These are phyloP conservation scores for Variabilichromis moorii DNA, from an alignment of 2,113 vertebrate genomes.

Conservation along the genomic window DNA sequence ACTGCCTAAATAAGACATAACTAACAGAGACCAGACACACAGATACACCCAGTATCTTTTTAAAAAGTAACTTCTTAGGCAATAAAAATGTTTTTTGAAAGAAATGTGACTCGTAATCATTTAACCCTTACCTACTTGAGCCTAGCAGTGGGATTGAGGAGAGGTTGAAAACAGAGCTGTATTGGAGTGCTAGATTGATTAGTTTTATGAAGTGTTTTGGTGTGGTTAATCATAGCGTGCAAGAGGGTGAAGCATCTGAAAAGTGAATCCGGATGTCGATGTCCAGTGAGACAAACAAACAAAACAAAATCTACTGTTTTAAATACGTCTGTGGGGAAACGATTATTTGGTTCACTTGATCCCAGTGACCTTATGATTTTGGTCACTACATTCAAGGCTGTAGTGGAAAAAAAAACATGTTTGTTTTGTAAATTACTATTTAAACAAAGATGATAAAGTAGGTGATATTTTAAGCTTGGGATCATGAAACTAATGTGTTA, in stretches of 20 bases:
- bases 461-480: accelerated
- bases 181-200: neutral
- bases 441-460: neutral
- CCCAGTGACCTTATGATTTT: neutral
- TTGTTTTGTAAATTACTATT: neutral
- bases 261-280: neutral
- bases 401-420: neutral
- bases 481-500: neutral
- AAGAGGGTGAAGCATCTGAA: neutral
- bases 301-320: neutral
- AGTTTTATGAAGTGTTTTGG: neutral
- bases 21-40: neutral
- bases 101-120: neutral
- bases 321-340: neutral
- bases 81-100: neutral
- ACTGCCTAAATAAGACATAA: neutral
- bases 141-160: neutral
- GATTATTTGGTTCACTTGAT: neutral
- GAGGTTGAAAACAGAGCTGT: neutral
- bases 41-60: neutral
- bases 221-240: neutral
- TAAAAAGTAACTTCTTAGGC: neutral
- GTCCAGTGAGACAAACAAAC: neutral
- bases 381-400: neutral
- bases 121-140: neutral